These are phyloP conservation scores for Cosmopolites sordidus DNA, from an alignment of 2,888 invertebrate species.

Conservation along the genomic window DNA sequence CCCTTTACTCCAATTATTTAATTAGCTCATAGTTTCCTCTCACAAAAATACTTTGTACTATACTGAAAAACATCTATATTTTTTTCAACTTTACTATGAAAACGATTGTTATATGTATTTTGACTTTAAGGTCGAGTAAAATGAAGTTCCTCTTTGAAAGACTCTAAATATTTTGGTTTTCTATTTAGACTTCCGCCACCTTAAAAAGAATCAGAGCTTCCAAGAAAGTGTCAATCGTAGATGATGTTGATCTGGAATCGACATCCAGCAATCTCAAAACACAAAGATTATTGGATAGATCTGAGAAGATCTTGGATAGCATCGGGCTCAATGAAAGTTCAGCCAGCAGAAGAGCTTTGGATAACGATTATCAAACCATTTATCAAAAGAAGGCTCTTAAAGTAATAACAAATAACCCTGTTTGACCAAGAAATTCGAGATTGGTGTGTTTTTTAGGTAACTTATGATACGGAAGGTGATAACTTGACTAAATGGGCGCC, in stretches of 20 bases:
- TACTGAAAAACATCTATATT: neutral
- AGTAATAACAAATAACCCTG: too few relatives aligned
- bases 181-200: constrained; percentile 58
- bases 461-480: constrained; percentile 32
- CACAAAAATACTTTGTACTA: neutral
- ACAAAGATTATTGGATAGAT: constrained; percentile 55
- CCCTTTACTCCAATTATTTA: too few relatives aligned
- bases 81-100: too few relatives aligned
- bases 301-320: constrained; percentile 62
- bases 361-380: constrained; percentile 37
- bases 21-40: too few relatives aligned
- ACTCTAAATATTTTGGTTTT: too few relatives aligned
- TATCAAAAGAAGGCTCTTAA: constrained; percentile 49
- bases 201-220: constrained; percentile 58
- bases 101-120: too few relatives aligned
- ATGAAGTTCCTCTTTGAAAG: too few relatives aligned
- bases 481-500: constrained; percentile 54
- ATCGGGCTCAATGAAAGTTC: constrained; percentile 59
- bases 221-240: constrained; percentile 57
- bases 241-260: constrained; percentile 62
- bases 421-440: too few relatives aligned
- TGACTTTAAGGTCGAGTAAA: too few relatives aligned
- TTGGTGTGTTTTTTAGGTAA: constrained; percentile 23
- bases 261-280: constrained; percentile 56
- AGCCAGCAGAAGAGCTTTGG: constrained; percentile 39